Evolutionary conservation across 2,888 invertebrate genomes (phyloP), one percentile per base, ranked within the genome.

Genomic region (Danaus chrysippus): DNA sequence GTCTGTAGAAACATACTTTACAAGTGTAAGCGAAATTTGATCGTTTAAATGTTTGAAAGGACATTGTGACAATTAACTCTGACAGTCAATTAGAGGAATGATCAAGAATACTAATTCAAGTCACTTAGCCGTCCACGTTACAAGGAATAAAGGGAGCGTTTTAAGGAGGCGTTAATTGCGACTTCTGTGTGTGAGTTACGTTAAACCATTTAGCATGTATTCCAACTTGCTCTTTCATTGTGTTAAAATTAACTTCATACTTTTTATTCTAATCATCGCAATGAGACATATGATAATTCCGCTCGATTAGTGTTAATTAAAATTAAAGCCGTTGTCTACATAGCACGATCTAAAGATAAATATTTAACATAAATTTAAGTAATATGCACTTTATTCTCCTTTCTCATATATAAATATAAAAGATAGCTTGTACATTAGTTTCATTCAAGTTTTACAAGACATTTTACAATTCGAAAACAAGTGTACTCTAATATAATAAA

Each of bases 61-160:
- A 68, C 62, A 63, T 62, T 68, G 68, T 63, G 60, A 75, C 72
- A 75, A 76, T 72, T 73, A 73, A 72, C 72, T 71, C 69, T 76
- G 80, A 76, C 79, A 74, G 71, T 73, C 77, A 77, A 85, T 83
- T 80, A 82, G 74, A 72, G 69, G 71, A 74, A 76, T 76, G 77
- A 82, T 82, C 77, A 76, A 76, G 78, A 77, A 76, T 75, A 79
- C 78, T 80, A 79, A 80, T 78, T 77, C 67, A 77, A 34, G 72
- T 76, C 76, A 79, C 75, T 81, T 79, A 78, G 79, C 64, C 56
- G 74, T 73, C 73, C 66, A 70, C 73, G 79, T 77, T 75, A 73
- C 73, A 71, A 79, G 23, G 23, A 34, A 78, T 72, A 75, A 80
- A 77, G 78, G 73, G 72, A 75, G 74, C 72, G 69, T 68, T 71